Evolutionary conservation across 1,140 invertebrate species (phyloP).

Genomic region (Globodera rostochiensis): DNA sequence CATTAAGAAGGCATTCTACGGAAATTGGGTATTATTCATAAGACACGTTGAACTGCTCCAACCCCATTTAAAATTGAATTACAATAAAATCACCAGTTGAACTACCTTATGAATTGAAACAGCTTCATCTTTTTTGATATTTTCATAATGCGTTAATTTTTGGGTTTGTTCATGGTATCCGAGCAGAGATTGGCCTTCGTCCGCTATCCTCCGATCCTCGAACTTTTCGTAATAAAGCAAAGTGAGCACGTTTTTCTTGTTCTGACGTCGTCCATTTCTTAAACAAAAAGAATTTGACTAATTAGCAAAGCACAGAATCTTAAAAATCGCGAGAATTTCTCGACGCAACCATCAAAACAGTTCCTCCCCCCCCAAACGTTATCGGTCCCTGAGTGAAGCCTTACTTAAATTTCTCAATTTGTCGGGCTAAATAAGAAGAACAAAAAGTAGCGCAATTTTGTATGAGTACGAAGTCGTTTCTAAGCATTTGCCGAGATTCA

Average conservation of each 20-base stretch:
- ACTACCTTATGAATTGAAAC: conserved; percentile 21
- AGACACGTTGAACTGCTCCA: conserved; percentile 4
- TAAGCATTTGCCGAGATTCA: conserved; percentile 33
- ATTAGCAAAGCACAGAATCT: conserved; percentile 9
- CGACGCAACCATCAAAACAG: no score
- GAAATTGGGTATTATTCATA: background rate
- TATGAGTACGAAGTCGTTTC: conserved; percentile 34
- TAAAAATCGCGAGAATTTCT: background rate
- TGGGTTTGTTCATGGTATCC: conserved; percentile 3
- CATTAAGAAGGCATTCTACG: conserved; percentile 27
- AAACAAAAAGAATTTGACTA: conserved; percentile 12
- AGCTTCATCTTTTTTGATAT: conserved; percentile 18
- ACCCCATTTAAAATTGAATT: background rate
- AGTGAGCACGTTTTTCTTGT: conserved; percentile 37
- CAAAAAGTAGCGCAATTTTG: conserved; percentile 41
- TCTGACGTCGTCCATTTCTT: conserved; percentile 24
- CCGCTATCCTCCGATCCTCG: background rate
- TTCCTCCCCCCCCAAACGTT: no score
- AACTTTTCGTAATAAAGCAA: background rate
- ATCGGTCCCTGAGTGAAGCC: background rate
- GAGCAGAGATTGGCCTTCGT: background rate
- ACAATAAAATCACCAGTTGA: conserved; percentile 2
- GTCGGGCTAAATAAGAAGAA: conserved; percentile 29
- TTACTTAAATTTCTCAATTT: conserved; percentile 33
- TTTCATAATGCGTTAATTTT: conserved; percentile 31